A percentile compares a stretch with the other conserved stretches of the same genome.
These are phyloP conservation scores for Drosophila prolongata DNA, from an alignment of 2,888 invertebrate genomes.

Conservation along the genomic window DNA sequence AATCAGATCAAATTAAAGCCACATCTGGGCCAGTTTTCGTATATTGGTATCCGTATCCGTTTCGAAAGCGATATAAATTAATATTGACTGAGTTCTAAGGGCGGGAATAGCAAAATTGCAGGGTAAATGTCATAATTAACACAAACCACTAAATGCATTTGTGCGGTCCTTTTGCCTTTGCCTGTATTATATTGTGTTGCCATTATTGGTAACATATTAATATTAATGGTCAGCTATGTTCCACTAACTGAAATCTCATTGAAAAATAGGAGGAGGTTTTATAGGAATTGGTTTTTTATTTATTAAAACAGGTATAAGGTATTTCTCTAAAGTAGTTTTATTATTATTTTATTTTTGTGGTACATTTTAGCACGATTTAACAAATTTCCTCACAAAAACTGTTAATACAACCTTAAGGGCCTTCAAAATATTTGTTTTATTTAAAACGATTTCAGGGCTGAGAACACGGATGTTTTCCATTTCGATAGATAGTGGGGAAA, in stretches of 20 bases:
- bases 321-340: no score
- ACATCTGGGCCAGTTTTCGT: neutral
- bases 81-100: slow-evolving; percentile 8
- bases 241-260: slow-evolving; percentile 3
- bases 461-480: slow-evolving; percentile 4
- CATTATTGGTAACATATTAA: slow-evolving; percentile 20
- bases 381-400: no score
- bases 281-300: no score
- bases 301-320: no score
- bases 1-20: slow-evolving; percentile 42
- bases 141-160: slow-evolving; percentile 30
- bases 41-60: slow-evolving; percentile 15
- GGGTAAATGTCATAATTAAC: slow-evolving; percentile 48
- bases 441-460: slow-evolving; percentile 5
- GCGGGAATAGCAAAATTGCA: slow-evolving; percentile 7
- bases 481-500: neutral
- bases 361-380: no score
- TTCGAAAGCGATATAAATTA: slow-evolving; percentile 7
- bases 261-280: neutral
- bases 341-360: no score
- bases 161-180: slow-evolving; percentile 1
- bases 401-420: no score
- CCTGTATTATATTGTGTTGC: neutral
- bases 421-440: neutral
- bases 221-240: slow-evolving; percentile 25